These are phyloP conservation scores for Mus pahari DNA, from an alignment of 2,113 vertebrate genomes.

Conservation along the genomic window DNA sequence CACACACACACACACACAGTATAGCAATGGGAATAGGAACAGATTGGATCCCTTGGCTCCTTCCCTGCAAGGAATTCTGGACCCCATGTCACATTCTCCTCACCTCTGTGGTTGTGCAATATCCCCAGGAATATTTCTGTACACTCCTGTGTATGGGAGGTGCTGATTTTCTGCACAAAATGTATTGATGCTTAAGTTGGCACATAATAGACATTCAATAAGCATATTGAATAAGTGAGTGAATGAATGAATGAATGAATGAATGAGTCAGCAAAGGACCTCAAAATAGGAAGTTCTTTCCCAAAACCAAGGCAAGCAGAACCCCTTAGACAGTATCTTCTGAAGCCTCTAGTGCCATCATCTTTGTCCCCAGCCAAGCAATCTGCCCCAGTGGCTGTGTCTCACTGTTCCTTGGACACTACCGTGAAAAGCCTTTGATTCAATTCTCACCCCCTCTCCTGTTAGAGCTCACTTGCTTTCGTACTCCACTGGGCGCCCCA, in stretches of 20 bases:
- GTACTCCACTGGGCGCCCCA: not conserved
- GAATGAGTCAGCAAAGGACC: not conserved
- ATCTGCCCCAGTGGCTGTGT: no score
- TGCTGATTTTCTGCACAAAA: not conserved
- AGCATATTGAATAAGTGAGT: not conserved
- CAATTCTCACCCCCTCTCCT: not conserved
- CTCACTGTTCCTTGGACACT: not conserved
- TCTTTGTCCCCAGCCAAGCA: not conserved
- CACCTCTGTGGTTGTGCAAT: not conserved
- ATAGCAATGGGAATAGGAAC: not conserved
- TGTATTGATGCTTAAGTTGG: not conserved
- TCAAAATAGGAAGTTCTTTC: not conserved
- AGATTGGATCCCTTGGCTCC: not conserved
- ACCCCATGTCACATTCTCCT: not conserved
- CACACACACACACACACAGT: not conserved
- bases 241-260: not conserved
- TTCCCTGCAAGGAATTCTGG: not conserved
- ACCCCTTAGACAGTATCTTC: not conserved
- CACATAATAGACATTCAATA: not conserved
- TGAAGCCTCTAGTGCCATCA: not conserved
- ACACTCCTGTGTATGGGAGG: not conserved
- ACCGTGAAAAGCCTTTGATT: constrained; percentile 41
- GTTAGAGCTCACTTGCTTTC: not conserved
- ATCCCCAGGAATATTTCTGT: not conserved
- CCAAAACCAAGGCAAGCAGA: not conserved